Percentiles rank a stretch among this genome's conserved stretches.
phyloP scores from a whole-genome alignment of 2,797 vertebrate genomes.

The Ataeniobius toweri region DNA sequence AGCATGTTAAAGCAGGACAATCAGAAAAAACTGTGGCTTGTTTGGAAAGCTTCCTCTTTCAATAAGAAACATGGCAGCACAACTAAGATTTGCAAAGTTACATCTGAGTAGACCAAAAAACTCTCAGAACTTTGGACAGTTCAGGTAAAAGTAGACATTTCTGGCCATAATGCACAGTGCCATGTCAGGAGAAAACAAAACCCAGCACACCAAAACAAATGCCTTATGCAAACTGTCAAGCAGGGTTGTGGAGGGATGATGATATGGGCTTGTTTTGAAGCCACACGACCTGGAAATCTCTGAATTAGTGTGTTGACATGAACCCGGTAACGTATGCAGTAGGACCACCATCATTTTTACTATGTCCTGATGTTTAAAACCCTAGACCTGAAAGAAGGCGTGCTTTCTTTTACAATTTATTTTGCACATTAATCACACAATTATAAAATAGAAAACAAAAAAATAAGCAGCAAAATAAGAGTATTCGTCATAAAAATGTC shows the following conservation, averaged over 20 bases:
- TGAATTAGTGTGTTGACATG: too few species aligned
- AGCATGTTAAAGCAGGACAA: neutral
- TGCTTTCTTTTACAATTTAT: neutral
- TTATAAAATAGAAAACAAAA: constrained; percentile 18
- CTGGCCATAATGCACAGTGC: neutral
- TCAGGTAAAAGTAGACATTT: neutral
- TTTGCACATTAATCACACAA: constrained; percentile 5
- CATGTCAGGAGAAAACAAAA: too few species aligned
- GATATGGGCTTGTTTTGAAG: neutral
- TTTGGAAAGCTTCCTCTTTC: neutral
- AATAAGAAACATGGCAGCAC: neutral
- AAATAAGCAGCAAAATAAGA: constrained; percentile 38
- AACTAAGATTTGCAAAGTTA: neutral
- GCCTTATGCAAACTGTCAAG: neutral
- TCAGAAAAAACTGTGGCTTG: neutral
- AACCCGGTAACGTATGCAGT: neutral
- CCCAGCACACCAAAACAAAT: neutral
- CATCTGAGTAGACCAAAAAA: neutral
- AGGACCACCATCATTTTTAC: neutral
- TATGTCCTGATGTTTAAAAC: neutral
- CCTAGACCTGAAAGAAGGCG: neutral
- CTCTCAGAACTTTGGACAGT: neutral
- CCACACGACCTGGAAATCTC: neutral
- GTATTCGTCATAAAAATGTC: constrained; percentile 41
- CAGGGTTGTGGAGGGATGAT: neutral